phyloP scores from a whole-genome alignment of 2,113 vertebrate genomes.

The Syngnathoides biaculeatus region DNA sequence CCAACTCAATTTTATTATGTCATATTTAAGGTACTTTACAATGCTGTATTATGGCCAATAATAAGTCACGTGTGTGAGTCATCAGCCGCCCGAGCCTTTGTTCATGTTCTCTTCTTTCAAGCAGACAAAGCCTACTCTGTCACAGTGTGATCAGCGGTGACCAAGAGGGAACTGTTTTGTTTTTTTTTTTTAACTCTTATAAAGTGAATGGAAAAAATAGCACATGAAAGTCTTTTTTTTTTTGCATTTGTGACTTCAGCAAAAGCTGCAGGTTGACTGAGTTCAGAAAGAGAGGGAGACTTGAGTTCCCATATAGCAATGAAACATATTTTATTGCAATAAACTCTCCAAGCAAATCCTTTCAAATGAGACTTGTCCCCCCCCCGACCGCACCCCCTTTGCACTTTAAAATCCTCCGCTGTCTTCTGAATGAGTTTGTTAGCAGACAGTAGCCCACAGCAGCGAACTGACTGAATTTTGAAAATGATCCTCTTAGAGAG shows the following conservation, averaged over 20 bases:
- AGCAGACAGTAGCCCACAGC: not conserved
- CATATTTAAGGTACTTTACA: conserved; percentile 7
- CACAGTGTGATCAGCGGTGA: conserved; percentile 1
- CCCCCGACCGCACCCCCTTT: not conserved
- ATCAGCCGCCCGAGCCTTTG: conserved; percentile 27
- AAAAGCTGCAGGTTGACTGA: conserved; percentile 18
- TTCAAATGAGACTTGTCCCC: not conserved
- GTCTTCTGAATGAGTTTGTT: conserved; percentile 6
- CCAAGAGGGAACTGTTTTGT: not conserved
- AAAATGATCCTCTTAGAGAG: conserved; percentile 47
- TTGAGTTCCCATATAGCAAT: not conserved
- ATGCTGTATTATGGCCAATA: conserved; percentile 36
- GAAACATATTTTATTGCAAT: not conserved
- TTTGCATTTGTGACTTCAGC: not conserved
- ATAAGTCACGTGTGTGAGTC: conserved; percentile 4
- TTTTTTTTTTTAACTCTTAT: not conserved
- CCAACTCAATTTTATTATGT: not conserved
- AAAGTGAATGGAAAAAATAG: not conserved
- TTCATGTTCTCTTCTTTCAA: conserved; percentile 13
- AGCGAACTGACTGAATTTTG: conserved; percentile 37
- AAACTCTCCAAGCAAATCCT: not conserved
- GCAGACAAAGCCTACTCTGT: conserved; percentile 35
- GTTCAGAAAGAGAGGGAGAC: conserved; percentile 19
- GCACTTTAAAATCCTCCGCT: not conserved
- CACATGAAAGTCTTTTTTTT: conserved; percentile 1